These are phyloP conservation scores for Sebastes matsubarae DNA, from an alignment of 2,797 vertebrate genomes.

Conservation along the genomic window DNA sequence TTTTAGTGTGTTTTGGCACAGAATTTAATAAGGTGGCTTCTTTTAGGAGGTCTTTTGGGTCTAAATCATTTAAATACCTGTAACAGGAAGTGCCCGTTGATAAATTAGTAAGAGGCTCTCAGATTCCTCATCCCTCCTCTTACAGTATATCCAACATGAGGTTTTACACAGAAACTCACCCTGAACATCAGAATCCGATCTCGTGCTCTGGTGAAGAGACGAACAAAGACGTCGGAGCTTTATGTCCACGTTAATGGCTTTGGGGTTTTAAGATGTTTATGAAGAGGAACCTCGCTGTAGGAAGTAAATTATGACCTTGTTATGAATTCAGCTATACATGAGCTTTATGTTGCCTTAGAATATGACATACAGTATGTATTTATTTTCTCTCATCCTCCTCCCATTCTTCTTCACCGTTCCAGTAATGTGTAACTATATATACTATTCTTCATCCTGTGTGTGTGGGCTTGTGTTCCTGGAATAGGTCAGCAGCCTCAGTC, in stretches of 20 bases:
- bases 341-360: conserved; percentile 19
- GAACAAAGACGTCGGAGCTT: neutral
- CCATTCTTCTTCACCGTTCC: conserved; percentile 8
- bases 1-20: too few species aligned
- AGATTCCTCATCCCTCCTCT: neutral
- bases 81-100: conserved; percentile 9
- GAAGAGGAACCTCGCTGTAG: conserved; percentile 14
- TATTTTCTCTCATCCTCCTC: conserved; percentile 25
- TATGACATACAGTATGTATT: conserved; percentile 14
- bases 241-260: conserved; percentile 4
- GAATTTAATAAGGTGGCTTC: too few species aligned
- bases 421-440: conserved; percentile 22
- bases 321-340: conserved; percentile 13
- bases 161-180: neutral
- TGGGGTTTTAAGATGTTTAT: conserved; percentile 27
- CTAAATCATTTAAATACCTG: neutral
- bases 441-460: conserved; percentile 14
- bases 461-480: conserved; percentile 37
- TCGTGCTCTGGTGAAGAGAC: neutral
- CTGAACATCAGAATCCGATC: too few species aligned
- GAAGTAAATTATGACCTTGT: conserved; percentile 36
- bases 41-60: neutral
- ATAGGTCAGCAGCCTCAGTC: conserved; percentile 6
- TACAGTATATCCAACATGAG: neutral
- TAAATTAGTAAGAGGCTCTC: neutral